These are phyloP conservation scores for Seira musarum DNA, from an alignment of 2,888 invertebrate genomes.

Conservation along the genomic window DNA sequence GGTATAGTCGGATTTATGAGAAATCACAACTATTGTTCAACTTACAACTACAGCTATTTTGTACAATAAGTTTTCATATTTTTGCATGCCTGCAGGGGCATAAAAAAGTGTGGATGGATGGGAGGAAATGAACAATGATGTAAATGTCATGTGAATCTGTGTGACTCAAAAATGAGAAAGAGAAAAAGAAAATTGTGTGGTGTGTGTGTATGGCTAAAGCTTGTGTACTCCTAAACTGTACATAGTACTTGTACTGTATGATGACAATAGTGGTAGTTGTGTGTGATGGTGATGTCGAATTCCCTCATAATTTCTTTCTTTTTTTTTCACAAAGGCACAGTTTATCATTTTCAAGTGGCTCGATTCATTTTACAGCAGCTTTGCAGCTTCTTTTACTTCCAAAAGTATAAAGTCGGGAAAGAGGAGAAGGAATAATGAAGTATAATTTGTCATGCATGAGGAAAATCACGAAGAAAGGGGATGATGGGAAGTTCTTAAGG, in stretches of 20 bases:
- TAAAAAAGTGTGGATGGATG: no score
- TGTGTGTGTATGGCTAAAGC: not conserved
- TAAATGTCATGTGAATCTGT: conserved; percentile 3
- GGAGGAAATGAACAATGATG: conserved; percentile 11
- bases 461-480: conserved; percentile 12
- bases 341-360: conserved; percentile 7
- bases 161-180: no score
- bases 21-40: conserved; percentile 16
- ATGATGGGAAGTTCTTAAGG: no score
- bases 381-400: not conserved
- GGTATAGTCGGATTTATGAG: not conserved
- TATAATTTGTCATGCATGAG: conserved; percentile 17
- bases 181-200: conserved; percentile 9
- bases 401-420: no score
- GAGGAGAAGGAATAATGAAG: conserved; percentile 5
- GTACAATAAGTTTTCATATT: not conserved
- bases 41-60: not conserved
- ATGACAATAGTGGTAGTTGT: no score
- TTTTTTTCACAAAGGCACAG: not conserved
- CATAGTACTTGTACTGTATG: no score
- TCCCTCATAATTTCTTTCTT: not conserved
- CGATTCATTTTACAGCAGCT: not conserved
- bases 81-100: not conserved
- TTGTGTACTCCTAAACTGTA: not conserved
- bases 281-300: no score